These are phyloP conservation scores for Nothocercus julius DNA, from an alignment of 2,113 vertebrate species.

Conservation along the genomic window DNA sequence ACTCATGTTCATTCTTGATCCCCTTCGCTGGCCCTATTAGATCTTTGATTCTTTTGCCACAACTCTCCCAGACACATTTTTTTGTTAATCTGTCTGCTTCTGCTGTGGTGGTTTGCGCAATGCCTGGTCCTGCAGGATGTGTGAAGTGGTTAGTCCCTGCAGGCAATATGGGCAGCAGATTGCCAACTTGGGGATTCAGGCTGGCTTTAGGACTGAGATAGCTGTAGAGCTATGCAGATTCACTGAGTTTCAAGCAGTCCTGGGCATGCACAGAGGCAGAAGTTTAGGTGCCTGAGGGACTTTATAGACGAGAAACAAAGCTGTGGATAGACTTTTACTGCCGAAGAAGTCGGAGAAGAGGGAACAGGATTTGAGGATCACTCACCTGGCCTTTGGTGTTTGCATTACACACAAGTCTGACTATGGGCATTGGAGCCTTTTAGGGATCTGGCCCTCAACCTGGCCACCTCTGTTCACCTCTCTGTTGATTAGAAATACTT, in stretches of 20 bases:
- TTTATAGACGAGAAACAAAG: not conserved
- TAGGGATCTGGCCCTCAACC: not conserved
- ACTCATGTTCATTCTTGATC: not conserved
- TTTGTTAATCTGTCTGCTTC: not conserved
- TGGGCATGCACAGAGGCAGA: not conserved
- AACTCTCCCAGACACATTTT: not conserved
- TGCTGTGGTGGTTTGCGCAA: slow-evolving; percentile 3
- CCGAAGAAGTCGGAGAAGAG: not conserved
- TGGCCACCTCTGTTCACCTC: not conserved
- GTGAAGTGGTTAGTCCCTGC: not conserved
- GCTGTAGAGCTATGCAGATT: not conserved
- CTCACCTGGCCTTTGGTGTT: not conserved
- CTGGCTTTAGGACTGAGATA: not conserved
- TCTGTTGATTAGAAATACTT: not conserved
- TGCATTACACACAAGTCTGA: not conserved
- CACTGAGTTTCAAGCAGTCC: not conserved
- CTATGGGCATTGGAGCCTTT: not conserved
- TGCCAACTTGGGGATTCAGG: not conserved
- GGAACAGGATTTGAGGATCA: not conserved
- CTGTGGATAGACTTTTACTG: not conserved
- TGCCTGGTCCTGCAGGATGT: not conserved
- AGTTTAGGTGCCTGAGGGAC: not conserved
- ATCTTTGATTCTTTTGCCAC: not conserved
- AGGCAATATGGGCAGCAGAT: not conserved
- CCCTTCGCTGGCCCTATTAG: not conserved